phyloP scores from a whole-genome alignment of 2,888 invertebrate species.

The Xestia sexstrigata region DNA sequence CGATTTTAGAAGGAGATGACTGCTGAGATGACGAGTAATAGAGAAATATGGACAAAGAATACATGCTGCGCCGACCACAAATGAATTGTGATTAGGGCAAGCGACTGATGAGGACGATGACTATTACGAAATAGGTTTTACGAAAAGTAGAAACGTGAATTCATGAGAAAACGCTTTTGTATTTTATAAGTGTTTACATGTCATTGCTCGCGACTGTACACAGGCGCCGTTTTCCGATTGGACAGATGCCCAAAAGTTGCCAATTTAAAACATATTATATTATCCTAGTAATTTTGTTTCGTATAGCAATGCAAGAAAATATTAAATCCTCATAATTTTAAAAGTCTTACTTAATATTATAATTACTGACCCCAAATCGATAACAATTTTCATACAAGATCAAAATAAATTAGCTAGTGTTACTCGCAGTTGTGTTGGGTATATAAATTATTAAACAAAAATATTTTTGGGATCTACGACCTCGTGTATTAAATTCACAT shows the following conservation, averaged over 20 bases:
- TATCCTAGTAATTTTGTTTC: not conserved
- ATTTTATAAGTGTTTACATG: no score
- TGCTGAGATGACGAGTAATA: no score
- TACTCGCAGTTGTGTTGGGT: not conserved
- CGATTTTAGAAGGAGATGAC: no score
- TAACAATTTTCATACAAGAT: constrained; percentile 54
- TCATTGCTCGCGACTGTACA: no score
- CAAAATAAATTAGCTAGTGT: not conserved
- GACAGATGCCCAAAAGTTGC: not conserved
- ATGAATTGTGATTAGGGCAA: no score
- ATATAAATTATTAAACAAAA: not conserved
- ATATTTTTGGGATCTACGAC: not conserved
- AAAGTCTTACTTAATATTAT: constrained; percentile 46
- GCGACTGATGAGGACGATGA: no score
- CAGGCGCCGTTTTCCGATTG: not conserved
- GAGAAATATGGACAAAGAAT: no score
- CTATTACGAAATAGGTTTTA: no score
- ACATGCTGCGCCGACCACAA: no score
- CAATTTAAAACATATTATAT: not conserved
- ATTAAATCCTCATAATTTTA: constrained; percentile 51
- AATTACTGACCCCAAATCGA: constrained; percentile 67
- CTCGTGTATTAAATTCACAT: not conserved
- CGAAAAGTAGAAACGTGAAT: no score
- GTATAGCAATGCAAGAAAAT: not conserved
- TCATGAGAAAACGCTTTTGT: no score